phyloP scores from a whole-genome alignment of 1,140 invertebrate species.

The Psix sp. region DNA sequence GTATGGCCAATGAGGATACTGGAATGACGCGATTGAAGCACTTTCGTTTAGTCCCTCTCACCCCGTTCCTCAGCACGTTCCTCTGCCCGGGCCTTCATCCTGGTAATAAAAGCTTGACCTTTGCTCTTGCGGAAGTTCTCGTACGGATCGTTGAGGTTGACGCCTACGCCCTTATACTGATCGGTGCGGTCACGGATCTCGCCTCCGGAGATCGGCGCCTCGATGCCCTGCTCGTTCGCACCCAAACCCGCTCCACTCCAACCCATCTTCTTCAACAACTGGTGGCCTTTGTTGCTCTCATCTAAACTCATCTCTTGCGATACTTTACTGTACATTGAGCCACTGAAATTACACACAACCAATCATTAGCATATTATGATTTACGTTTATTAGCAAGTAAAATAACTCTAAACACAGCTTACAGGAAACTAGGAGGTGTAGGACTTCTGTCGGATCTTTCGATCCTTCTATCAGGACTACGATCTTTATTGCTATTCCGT shows the following conservation, averaged over 20 bases:
- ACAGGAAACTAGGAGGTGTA: constrained; percentile 89
- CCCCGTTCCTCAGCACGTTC: constrained; percentile 82
- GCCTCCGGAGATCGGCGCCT: constrained; percentile 93
- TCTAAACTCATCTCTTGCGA: constrained; percentile 82
- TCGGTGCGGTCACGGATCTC: constrained; percentile 93
- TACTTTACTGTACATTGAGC: constrained; percentile 75
- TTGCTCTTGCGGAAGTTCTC: constrained; percentile 98
- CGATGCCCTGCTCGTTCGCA: constrained; percentile 94
- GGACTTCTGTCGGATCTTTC: constrained; percentile 81
- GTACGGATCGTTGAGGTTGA: constrained; percentile 94
- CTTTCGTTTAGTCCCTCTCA: constrained; percentile 66
- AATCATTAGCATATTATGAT: no score
- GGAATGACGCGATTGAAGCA: not conserved
- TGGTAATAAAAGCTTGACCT: constrained; percentile 95
- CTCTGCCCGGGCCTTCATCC: constrained; percentile 95
- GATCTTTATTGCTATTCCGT: constrained; percentile 72
- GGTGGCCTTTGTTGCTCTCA: constrained; percentile 95
- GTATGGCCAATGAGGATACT: not conserved
- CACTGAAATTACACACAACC: constrained; percentile 64
- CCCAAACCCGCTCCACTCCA: constrained; percentile 94
- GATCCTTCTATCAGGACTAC: constrained; percentile 70
- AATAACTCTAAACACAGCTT: no score
- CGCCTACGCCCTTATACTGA: constrained; percentile 94
- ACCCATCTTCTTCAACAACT: constrained; percentile 96
- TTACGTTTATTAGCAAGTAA: no score